Conservation (phyloP, 2,797 vertebrate genomes). For the Poecile montanus region DNA sequence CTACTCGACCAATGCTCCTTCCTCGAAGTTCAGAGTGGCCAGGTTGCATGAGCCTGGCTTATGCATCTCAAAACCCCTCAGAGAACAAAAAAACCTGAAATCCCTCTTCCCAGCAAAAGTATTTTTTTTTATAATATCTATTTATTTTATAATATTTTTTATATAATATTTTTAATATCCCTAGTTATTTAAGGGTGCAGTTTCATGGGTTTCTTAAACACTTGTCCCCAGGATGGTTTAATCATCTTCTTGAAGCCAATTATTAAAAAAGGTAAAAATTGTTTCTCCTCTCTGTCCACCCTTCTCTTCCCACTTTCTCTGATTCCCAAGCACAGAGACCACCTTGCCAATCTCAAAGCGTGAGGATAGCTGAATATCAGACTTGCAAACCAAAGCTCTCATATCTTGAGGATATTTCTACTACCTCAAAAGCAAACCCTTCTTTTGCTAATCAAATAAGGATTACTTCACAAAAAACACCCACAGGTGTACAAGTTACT, state of each 20-base stretch:
- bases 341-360: not conserved
- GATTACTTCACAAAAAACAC: not conserved
- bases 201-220: not conserved
- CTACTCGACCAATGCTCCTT: not conserved
- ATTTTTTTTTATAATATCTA: too few relatives aligned
- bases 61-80: not conserved
- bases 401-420: fast-evolving
- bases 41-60: not conserved
- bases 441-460: not conserved
- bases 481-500: not conserved
- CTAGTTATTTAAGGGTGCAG: not conserved
- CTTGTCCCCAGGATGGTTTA: not conserved
- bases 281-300: slow-evolving; percentile 9
- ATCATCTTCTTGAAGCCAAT: not conserved
- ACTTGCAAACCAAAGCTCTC: not conserved
- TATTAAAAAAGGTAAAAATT: not conserved
- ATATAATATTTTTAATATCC: too few relatives aligned
- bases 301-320: not conserved
- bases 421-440: not conserved
- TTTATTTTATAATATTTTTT: too few relatives aligned
- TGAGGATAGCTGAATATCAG: not conserved
- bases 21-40: not conserved
- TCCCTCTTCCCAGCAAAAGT: not conserved
- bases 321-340: not conserved
- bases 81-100: not conserved